Evolutionary conservation across 2,113 vertebrate species (phyloP).

Genomic region (Chloropsis hardwickii): DNA sequence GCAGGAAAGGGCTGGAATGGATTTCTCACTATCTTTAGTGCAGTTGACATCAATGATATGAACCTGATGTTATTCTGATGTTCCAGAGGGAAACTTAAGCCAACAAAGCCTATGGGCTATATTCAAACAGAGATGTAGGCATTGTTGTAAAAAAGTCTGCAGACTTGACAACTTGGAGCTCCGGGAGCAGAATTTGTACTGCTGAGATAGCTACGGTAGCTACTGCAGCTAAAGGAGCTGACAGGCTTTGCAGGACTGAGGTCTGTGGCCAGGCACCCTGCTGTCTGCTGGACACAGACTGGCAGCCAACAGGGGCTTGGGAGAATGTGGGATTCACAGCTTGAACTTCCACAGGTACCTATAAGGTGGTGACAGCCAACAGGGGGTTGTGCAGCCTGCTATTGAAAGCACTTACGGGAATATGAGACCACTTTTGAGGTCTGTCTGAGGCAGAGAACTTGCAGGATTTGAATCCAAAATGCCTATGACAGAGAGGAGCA

Average conservation of each 20-base stretch:
- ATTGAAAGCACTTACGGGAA: neutral
- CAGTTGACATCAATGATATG: neutral
- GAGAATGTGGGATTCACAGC: neutral
- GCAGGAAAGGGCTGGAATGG: neutral
- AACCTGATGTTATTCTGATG: neutral
- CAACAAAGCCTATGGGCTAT: neutral
- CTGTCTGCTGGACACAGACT: neutral
- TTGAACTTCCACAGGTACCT: neutral
- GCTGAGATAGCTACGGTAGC: neutral
- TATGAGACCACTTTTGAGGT: neutral
- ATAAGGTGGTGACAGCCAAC: neutral
- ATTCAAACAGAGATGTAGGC: neutral
- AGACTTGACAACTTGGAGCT: neutral
- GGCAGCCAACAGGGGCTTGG: rapidly evolving
- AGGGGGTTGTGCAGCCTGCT: neutral
- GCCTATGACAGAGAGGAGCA: neutral
- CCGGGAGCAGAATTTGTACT: neutral
- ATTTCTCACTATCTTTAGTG: neutral
- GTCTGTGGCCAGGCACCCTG: neutral
- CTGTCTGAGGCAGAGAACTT: neutral
- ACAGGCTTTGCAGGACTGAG: neutral
- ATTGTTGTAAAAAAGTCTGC: neutral
- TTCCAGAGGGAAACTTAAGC: neutral
- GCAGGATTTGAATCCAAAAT: neutral
- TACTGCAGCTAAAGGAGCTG: neutral